Evolutionary conservation across 2,797 vertebrate species (phyloP).

Genomic region (Poecilia picta): DNA sequence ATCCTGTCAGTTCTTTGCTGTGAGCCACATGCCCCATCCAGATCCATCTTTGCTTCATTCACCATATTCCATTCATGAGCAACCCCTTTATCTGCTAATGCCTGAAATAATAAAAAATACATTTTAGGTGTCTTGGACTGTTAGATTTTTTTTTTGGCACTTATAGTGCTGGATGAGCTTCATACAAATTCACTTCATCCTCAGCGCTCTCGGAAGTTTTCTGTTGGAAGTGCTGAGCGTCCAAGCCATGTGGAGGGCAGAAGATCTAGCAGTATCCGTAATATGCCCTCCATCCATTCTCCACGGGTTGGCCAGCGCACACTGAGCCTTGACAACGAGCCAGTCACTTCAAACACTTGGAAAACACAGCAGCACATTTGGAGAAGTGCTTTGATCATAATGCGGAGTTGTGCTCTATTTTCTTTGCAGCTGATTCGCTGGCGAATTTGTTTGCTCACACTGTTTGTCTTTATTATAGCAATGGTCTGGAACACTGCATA

Average conservation of each 20-base stretch:
- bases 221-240: conserved; percentile 57
- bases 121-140: conserved; percentile 22
- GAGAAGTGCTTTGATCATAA: conserved; percentile 73
- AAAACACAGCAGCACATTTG: conserved; percentile 63
- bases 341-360: conserved; percentile 80
- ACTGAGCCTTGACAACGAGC: conserved; percentile 65
- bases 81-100: conserved; percentile 31
- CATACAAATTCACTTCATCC: conserved; percentile 44
- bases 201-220: conserved; percentile 67
- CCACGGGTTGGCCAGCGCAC: conserved; percentile 51
- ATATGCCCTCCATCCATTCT: conserved; percentile 57
- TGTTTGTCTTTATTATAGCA: conserved; percentile 25
- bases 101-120: conserved; percentile 21
- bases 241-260: conserved; percentile 54
- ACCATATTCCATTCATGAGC: conserved; percentile 58
- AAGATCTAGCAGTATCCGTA: conserved; percentile 51
- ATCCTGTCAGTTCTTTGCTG: conserved; percentile 12
- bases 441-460: conserved; percentile 33
- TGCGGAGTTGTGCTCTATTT: conserved; percentile 40
- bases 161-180: conserved; percentile 70
- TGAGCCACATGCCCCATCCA: conserved; percentile 33
- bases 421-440: conserved; percentile 52
- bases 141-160: conserved; percentile 53
- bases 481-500: conserved; percentile 21
- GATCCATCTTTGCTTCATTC: conserved; percentile 39